Percentiles rank a stretch among this genome's conserved stretches.
Evolutionary conservation across 2,888 invertebrate species (phyloP).

Genomic region (Argyra leucocephala): DNA sequence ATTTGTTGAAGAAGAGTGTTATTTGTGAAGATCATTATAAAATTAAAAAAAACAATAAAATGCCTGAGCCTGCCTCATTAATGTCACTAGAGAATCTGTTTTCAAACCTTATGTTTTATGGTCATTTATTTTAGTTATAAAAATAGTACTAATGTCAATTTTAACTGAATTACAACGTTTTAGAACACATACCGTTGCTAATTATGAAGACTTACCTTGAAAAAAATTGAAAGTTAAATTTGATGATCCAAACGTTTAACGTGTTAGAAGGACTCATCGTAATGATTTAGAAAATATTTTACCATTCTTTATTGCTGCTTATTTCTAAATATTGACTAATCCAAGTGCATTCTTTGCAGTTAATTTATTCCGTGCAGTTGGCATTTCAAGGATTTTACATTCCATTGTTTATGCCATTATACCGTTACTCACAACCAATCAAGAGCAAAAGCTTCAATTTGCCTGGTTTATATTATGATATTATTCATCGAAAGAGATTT

Average conservation of each 20-base stretch:
- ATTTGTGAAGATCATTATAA: no score
- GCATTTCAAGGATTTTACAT: constrained; percentile 46
- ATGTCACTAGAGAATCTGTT: no score
- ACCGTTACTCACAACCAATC: constrained; percentile 48
- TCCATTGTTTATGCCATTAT: constrained; percentile 49
- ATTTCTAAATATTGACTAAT: constrained; percentile 46
- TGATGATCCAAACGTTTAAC: constrained; percentile 46
- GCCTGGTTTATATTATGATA: no score
- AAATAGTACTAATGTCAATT: no score
- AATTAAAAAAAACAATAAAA: no score
- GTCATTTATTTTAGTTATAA: no score
- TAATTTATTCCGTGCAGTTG: constrained; percentile 48
- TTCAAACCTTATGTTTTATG: no score
- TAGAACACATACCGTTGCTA: constrained; percentile 50
- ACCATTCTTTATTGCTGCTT: constrained; percentile 47
- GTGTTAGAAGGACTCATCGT: constrained; percentile 47
- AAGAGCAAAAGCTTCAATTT: constrained; percentile 44
- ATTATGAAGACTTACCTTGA: constrained; percentile 46
- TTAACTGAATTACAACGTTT: no score
- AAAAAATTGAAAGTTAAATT: constrained; percentile 39
- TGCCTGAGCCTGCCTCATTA: no score
- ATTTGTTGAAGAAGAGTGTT: no score
- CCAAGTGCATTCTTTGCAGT: constrained; percentile 45
- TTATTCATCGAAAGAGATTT: no score
- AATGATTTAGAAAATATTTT: constrained; percentile 55